Evolutionary conservation across 2,797 vertebrate genomes (phyloP).

Genomic region (Lophotriccus pileatus): DNA sequence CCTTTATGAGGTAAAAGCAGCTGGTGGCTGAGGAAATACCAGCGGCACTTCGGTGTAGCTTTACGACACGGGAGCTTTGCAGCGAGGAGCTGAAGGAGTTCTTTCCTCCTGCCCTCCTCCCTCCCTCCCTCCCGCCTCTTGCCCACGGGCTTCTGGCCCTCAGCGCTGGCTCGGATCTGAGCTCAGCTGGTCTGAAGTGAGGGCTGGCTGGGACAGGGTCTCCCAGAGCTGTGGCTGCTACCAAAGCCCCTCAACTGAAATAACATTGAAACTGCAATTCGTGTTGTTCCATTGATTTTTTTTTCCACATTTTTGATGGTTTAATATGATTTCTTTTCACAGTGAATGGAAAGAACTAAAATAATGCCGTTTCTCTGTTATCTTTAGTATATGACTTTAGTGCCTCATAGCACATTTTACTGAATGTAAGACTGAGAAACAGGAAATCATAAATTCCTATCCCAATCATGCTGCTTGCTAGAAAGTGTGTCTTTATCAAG

Average conservation of each 20-base stretch:
- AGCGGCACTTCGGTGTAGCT: neutral
- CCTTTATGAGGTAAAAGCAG: conserved; percentile 55
- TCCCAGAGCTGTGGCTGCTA: neutral
- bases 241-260: neutral
- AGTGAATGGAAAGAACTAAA: neutral
- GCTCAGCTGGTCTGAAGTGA: neutral
- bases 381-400: neutral
- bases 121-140: neutral
- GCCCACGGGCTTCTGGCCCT: neutral
- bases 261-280: neutral
- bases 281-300: neutral
- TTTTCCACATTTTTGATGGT: neutral
- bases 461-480: neutral
- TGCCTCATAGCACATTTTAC: neutral
- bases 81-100: neutral
- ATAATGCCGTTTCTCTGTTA: neutral
- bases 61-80: neutral
- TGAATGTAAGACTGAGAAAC: neutral
- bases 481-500: neutral
- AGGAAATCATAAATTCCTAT: neutral
- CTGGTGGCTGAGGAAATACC: conserved; percentile 52
- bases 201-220: neutral
- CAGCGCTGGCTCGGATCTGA: neutral
- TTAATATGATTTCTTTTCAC: neutral
- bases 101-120: neutral